phyloP scores from a whole-genome alignment of 2,113 vertebrate genomes.

The Tachysurus fulvidraco region DNA sequence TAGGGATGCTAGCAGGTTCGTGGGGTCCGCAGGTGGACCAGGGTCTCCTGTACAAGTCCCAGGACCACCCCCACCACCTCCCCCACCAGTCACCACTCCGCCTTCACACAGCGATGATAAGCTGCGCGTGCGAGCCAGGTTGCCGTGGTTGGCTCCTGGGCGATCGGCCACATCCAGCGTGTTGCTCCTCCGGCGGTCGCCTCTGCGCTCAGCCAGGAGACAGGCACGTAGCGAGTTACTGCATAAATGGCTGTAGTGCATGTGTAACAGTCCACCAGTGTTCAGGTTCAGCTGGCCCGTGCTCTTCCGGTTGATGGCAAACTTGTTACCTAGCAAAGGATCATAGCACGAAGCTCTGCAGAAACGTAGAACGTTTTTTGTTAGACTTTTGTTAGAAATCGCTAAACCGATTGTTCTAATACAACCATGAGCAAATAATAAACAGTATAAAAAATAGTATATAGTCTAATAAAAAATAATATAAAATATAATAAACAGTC shows the following conservation, averaged over 20 bases:
- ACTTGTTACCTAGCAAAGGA: conserved; percentile 88
- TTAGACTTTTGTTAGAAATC: background rate
- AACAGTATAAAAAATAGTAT: too few species aligned
- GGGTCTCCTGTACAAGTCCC: conserved; percentile 58
- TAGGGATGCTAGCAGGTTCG: conserved; percentile 93
- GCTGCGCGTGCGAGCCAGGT: conserved; percentile 92
- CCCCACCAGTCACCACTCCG: conserved; percentile 72
- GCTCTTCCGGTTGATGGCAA: conserved; percentile 94
- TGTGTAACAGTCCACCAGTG: conserved; percentile 78
- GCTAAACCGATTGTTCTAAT: background rate
- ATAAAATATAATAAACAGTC: too few species aligned
- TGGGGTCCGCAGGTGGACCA: conserved; percentile 85
- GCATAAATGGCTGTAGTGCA: conserved; percentile 77
- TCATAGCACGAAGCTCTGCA: conserved; percentile 82
- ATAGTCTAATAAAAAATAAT: too few species aligned
- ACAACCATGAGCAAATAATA: background rate
- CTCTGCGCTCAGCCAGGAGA: conserved; percentile 82
- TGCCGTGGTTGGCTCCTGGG: conserved; percentile 84
- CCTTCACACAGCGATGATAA: conserved; percentile 91
- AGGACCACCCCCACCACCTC: conserved; percentile 60
- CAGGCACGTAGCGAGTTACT: conserved; percentile 92
- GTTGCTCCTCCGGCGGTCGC: conserved; percentile 89
- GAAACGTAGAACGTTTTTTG: background rate
- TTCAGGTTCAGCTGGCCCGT: conserved; percentile 94
- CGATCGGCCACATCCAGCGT: conserved; percentile 92